Evolutionary conservation across 2,888 invertebrate species (phyloP), one percentile per base, ranked within the genome.

Genomic region (Eupsilia transversa): DNA sequence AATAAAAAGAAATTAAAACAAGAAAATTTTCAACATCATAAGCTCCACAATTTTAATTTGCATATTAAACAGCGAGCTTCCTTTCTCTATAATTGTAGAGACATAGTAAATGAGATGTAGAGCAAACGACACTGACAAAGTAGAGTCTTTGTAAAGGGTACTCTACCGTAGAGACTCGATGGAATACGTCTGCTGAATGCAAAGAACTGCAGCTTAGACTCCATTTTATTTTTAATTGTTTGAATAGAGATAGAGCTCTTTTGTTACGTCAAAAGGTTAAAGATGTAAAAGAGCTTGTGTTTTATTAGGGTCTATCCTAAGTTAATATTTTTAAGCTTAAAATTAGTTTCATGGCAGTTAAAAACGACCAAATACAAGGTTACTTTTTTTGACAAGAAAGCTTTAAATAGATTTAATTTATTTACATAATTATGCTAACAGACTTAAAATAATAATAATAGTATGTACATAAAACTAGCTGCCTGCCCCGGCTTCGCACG

Each of bases 1-100:
- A 59, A n/a, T n/a, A 60, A 67, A 33, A 61, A 59, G 9, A 7
- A 59, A 77, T 57, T 64, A 72, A 43, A 80, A 61, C 46, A 54
- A 71, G 72, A 78, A 74, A 78, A 66, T 52, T 82, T 56, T 61
- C 70, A 68, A 72, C 76, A 46, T 79, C 49, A 83, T 77, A 83
- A 80, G 67, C 80, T 72, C 71, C 79, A 87, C 85, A 89, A 82
- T 85, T 87, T 88, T 87, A 87, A 89, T 89, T 89, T 89, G 82
- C 90, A 89, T 89, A 83, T 83, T 85, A 88, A 89, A 79, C 78
- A 87, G 80, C 63, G 65, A 72, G 73, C 79, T 79, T 72, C 79
- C 77, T 84, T 63, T 74, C 82, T 79, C 71, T 79, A 77, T 89
- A 91, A 89, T 91, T 91, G 86, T 84, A 79, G 78, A 78, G 87